Conservation (phyloP, 92 coral and sea anemone genomes). For the Zoanthus gigantus region DNA sequence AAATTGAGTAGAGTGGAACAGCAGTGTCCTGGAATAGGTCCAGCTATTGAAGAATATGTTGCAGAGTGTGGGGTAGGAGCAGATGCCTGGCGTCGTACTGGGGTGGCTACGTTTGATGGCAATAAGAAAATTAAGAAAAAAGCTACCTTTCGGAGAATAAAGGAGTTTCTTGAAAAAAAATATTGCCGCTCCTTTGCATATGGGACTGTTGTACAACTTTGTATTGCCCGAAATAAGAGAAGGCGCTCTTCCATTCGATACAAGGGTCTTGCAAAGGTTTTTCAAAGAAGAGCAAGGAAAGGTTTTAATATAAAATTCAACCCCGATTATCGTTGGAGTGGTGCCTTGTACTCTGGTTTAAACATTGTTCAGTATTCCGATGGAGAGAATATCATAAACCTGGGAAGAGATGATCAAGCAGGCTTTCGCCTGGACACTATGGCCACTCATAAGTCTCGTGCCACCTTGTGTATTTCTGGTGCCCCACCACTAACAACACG, state of each 20-base stretch:
- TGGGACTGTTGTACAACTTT: background rate
- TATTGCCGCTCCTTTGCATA: background rate
- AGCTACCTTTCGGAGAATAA: background rate
- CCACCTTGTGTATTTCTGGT: slow-evolving; percentile 41
- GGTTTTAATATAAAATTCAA: background rate
- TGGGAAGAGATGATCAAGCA: slow-evolving; percentile 52
- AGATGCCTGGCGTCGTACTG: slow-evolving; percentile 65
- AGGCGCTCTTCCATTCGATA: background rate
- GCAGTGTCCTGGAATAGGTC: slow-evolving; percentile 51
- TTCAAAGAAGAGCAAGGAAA: background rate
- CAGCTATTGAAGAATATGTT: slow-evolving; percentile 53
- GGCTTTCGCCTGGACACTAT: slow-evolving; percentile 54
- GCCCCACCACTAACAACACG: slow-evolving; percentile 14
- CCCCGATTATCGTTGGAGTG: background rate
- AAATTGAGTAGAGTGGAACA: slow-evolving; percentile 32
- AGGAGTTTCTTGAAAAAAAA: background rate
- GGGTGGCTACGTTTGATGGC: slow-evolving; percentile 43
- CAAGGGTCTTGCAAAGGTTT: background rate
- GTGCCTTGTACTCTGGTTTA: background rate
- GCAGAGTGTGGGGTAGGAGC: slow-evolving; percentile 60
- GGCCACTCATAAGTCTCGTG: slow-evolving; percentile 43
- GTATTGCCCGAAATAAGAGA: background rate
- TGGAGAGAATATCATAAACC: background rate
- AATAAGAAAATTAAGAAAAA: background rate
- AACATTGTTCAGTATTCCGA: background rate